phyloP scores from a whole-genome alignment of 2,113 vertebrate species.

The Calyptomena viridis region DNA sequence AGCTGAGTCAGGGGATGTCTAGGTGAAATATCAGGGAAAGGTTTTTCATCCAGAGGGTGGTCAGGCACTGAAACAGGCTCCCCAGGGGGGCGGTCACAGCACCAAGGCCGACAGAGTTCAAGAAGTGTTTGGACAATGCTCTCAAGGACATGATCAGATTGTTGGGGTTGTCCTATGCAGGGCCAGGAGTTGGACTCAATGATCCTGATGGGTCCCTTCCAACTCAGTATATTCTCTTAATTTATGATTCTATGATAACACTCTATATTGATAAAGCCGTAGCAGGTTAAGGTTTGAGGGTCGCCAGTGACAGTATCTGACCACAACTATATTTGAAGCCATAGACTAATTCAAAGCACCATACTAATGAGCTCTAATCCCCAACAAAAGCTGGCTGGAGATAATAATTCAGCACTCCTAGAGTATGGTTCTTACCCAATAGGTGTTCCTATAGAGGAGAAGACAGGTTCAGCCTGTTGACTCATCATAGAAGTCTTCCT shows the following conservation, averaged over 20 bases:
- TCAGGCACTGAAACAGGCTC: neutral
- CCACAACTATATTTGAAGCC: neutral
- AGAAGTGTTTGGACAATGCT: neutral
- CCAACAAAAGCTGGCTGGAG: neutral
- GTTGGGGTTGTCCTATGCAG: neutral
- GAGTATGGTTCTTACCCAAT: neutral
- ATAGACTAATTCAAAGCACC: neutral
- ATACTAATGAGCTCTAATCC: neutral
- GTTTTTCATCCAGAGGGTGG: neutral
- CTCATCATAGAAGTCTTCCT: neutral
- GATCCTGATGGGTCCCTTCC: neutral
- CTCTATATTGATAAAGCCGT: neutral
- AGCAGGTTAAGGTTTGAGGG: neutral
- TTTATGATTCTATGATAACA: neutral
- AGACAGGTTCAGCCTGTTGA: neutral
- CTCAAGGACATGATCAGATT: neutral
- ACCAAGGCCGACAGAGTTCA: neutral
- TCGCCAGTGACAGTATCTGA: neutral
- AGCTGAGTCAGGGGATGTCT: neutral
- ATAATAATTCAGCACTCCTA: neutral
- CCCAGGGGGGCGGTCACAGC: neutral
- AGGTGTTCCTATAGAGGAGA: neutral
- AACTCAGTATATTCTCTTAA: neutral
- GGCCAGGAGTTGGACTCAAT: fast-evolving
- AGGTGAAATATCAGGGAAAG: neutral